Percentiles rank a stretch among this genome's conserved stretches.
These are phyloP conservation scores for Crambe crambe DNA, from an alignment of 37 sponge, comb jelly and placozoan genomes.

Conservation along the genomic window DNA sequence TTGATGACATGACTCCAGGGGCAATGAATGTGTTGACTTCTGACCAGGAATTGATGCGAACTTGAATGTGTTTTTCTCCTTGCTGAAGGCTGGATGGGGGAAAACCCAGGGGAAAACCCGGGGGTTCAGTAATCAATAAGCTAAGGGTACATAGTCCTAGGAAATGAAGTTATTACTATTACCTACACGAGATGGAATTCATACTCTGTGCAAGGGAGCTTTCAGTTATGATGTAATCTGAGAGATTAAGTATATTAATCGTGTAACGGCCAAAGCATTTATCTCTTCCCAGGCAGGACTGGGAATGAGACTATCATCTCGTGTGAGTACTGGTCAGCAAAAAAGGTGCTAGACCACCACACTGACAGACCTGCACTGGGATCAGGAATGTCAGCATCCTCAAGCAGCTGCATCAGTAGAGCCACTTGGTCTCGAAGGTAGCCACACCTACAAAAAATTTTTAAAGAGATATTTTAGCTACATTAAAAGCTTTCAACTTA, in stretches of 20 bases:
- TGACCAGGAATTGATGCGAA: conserved; percentile 71
- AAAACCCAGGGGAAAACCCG: no score
- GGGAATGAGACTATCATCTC: no score
- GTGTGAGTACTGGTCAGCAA: no score
- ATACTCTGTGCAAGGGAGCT: conserved; percentile 53
- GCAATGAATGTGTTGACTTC: conserved; percentile 42
- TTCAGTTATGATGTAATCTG: conserved; percentile 17
- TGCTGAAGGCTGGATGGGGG: conserved; percentile 52
- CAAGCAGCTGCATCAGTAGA: conserved; percentile 51
- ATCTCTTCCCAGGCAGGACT: no score
- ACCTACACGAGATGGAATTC: conserved; percentile 32
- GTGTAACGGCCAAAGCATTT: no score
- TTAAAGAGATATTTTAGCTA: no score
- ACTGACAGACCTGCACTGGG: conserved; percentile 13
- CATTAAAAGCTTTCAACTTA: no score
- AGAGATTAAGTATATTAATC: not conserved
- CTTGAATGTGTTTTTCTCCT: conserved; percentile 26
- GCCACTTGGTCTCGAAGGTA: conserved; percentile 32
- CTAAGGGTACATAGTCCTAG: no score
- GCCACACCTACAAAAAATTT: conserved; percentile 39
- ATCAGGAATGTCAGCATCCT: conserved; percentile 58
- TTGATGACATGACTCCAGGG: not conserved
- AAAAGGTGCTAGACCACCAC: no score
- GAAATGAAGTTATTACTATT: not conserved
- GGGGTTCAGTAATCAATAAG: no score